Conservation (phyloP, 2,888 invertebrate genomes). For the Ormyrus labotus region DNA sequence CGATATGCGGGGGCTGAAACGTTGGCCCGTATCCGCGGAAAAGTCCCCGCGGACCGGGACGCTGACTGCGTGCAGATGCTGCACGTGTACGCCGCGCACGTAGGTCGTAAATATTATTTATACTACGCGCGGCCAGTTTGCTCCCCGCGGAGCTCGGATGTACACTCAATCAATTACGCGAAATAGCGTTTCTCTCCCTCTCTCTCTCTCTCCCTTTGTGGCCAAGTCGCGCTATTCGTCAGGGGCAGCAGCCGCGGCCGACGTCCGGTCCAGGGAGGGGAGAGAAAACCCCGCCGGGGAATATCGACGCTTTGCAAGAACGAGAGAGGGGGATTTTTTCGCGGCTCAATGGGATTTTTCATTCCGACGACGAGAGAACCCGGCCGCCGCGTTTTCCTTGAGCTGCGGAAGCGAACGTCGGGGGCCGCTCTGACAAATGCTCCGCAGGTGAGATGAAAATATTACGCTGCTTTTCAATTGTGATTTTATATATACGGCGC, state of each 20-base stretch:
- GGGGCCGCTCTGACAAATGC: not conserved
- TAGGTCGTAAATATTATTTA: constrained; percentile 42
- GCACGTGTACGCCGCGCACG: not conserved
- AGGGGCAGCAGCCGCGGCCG: not conserved
- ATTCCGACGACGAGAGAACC: not conserved
- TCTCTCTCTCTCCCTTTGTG: not conserved
- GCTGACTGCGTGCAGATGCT: not conserved
- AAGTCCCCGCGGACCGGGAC: constrained; percentile 11
- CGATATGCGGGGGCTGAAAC: not conserved
- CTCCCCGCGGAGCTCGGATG: not conserved
- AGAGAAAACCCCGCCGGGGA: not conserved
- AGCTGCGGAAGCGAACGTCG: not conserved
- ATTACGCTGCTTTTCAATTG: constrained; percentile 24
- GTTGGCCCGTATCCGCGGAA: constrained; percentile 10
- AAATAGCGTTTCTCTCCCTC: constrained; percentile 2
- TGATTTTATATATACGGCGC: not conserved
- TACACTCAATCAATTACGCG: constrained; percentile 38
- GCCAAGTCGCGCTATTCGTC: not conserved
- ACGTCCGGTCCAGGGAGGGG: not conserved
- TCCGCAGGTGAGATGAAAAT: constrained; percentile 6
- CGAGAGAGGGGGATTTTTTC: not conserved
- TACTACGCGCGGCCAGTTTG: not conserved
- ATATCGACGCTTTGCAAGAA: constrained; percentile 19
- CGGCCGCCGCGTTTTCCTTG: too few species aligned
- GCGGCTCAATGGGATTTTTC: not conserved